Percentiles rank a stretch among this genome's conserved stretches.
These are phyloP conservation scores for Siderastrea radians DNA, from an alignment of 92 coral and sea anemone species.

Conservation along the genomic window DNA sequence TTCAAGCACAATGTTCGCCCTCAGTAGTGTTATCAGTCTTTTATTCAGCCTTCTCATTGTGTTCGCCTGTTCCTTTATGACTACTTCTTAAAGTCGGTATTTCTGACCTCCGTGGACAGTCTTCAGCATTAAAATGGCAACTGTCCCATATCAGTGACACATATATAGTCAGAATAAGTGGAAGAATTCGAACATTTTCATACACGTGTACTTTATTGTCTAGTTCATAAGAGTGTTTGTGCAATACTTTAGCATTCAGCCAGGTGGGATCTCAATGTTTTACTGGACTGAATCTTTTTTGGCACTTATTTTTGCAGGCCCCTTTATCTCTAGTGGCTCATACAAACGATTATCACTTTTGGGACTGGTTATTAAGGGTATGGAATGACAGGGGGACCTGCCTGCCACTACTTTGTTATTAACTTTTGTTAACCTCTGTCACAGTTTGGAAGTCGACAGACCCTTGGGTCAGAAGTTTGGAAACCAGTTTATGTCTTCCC, in stretches of 20 bases:
- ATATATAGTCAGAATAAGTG: not conserved
- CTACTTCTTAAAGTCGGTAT: constrained; percentile 10
- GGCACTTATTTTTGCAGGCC: not conserved
- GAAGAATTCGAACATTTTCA: not conserved
- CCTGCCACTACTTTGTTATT: not conserved
- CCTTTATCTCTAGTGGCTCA: not conserved
- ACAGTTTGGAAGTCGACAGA: constrained; percentile 49
- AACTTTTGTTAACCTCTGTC: too few relatives aligned
- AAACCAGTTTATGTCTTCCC: constrained; percentile 43
- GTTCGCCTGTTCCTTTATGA: constrained; percentile 16
- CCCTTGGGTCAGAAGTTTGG: constrained; percentile 26
- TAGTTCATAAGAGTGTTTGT: constrained; percentile 1
- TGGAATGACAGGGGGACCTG: not conserved
- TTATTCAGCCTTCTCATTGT: constrained; percentile 11
- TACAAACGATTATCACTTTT: not conserved
- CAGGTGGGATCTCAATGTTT: constrained; percentile 5
- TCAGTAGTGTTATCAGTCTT: not conserved
- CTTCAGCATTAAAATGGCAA: constrained; percentile 31
- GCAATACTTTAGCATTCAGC: constrained; percentile 5
- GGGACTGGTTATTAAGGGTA: not conserved
- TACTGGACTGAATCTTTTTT: not conserved
- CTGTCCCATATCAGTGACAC: not conserved
- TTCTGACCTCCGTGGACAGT: not conserved
- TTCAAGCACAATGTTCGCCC: constrained; percentile 15
- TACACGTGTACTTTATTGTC: not conserved